Evolutionary conservation across 2,113 vertebrate genomes (phyloP).

Genomic region (Macheiramphus alcinus): DNA sequence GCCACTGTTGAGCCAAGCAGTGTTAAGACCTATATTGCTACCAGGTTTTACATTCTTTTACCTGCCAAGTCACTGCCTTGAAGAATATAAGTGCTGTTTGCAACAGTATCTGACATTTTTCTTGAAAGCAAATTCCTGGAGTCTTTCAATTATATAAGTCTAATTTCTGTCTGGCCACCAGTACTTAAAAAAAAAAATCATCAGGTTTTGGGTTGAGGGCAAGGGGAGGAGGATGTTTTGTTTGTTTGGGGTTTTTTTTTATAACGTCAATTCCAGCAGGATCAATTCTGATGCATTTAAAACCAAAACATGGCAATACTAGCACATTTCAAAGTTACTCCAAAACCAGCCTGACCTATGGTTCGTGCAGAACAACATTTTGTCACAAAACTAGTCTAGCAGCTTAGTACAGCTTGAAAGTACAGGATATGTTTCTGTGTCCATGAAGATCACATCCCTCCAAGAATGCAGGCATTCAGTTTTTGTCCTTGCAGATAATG

Average conservation of each 20-base stretch:
- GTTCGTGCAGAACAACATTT: background rate
- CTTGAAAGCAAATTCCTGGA: background rate
- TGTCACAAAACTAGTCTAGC: background rate
- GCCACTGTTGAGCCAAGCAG: background rate
- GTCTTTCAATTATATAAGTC: background rate
- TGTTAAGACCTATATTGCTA: background rate
- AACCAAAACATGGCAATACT: background rate
- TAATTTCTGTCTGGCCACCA: background rate
- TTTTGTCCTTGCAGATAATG: background rate
- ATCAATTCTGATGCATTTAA: background rate
- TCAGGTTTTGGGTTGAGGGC: background rate
- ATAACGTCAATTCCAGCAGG: background rate
- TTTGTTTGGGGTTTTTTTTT: background rate
- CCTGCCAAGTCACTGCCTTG: background rate
- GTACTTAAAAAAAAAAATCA: background rate
- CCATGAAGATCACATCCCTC: background rate
- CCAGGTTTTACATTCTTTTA: background rate
- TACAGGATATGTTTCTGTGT: background rate
- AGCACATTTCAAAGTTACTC: background rate
- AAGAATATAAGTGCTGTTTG: background rate
- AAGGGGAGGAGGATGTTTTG: rapidly evolving
- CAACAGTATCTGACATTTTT: background rate
- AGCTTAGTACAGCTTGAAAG: background rate
- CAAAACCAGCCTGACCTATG: background rate
- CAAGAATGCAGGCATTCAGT: background rate